Conservation (phyloP, 1,140 invertebrate species). For the Habropoda laboriosa region DNA sequence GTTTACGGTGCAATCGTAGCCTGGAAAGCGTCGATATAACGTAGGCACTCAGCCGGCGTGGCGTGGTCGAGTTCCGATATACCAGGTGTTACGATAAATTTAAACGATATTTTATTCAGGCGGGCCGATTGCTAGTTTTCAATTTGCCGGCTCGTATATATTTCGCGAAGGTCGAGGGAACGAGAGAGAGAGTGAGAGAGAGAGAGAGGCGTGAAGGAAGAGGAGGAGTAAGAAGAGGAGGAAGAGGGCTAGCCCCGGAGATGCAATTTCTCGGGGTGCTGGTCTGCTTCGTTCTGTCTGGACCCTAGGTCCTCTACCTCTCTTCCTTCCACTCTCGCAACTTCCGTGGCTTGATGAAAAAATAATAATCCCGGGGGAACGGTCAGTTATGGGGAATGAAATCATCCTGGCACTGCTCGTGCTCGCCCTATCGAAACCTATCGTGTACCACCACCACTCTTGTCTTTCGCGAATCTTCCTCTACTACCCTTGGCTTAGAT, state of each 20-base stretch:
- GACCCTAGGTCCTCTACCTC: constrained; percentile 28
- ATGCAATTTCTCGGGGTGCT: constrained; percentile 79
- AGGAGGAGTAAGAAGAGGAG: too few species aligned
- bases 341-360: constrained; percentile 76
- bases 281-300: constrained; percentile 64
- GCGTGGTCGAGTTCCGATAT: constrained; percentile 73
- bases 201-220: too few species aligned
- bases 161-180: constrained; percentile 70
- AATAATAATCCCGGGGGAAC: constrained; percentile 80
- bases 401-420: constrained; percentile 64
- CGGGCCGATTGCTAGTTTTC: constrained; percentile 81
- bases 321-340: not conserved
- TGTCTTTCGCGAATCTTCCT: constrained; percentile 19
- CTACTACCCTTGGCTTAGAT: not conserved
- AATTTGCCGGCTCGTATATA: constrained; percentile 81
- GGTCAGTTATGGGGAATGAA: constrained; percentile 77
- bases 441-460: not conserved
- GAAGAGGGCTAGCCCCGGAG: constrained; percentile 60
- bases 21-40: constrained; percentile 58
- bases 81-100: constrained; percentile 82
- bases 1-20: constrained; percentile 59
- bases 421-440: constrained; percentile 37
- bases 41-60: constrained; percentile 61
- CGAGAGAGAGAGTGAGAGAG: too few species aligned
- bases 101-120: constrained; percentile 82